Evolutionary conservation across 1,140 invertebrate genomes (phyloP), one percentile per base, ranked within the genome.

Genomic region (Dinoponera quadriceps): DNA sequence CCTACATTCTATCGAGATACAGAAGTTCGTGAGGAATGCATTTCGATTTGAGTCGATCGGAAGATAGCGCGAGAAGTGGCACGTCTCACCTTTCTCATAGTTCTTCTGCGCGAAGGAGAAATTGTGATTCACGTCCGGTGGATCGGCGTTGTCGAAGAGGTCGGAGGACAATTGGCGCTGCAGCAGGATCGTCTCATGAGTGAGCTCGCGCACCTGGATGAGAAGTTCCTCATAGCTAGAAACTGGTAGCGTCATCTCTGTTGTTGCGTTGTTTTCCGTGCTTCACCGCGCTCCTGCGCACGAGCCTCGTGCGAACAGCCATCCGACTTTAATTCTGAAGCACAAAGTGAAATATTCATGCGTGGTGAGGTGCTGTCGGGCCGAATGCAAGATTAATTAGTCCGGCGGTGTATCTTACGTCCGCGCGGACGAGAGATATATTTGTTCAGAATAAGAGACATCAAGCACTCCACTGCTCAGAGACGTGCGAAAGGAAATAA

Each of bases 211-310:
- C 44, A 95, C 95, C 65, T 94, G 93, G 75, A 92, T 92, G 84
- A 95, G 92, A 63, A 95, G 92, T 77, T 95, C 94, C 89, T 95
- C 94, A 90, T 95, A 95, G 81, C 93, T 95, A 22, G 94, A 94
- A 78, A 95, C 94, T 66, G 95, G 94, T 80, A 95, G 91, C 90
- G 94, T 95, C 95, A 95, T 95, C 87, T 88, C 89, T 91, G 62
- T 80, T 44, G 38, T n/a, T n/a, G n/a, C n/a, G n/a, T n/a, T 9
- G 14, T 48, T 60, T 83, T 75, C 38, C 82, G 38, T 38, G 48
- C 55, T 85, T 88, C 59, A 59, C 78, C 54, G 82, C 86, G 83
- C 88, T 60, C 44, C 44, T 68, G 89, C 81, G 80, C 83, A 57
- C 38, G 44, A 25, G 11, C 57, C 57, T 82, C 62, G 25, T 16